Conservation (phyloP, 1,140 invertebrate species). For the Eufriesea mexicana region DNA sequence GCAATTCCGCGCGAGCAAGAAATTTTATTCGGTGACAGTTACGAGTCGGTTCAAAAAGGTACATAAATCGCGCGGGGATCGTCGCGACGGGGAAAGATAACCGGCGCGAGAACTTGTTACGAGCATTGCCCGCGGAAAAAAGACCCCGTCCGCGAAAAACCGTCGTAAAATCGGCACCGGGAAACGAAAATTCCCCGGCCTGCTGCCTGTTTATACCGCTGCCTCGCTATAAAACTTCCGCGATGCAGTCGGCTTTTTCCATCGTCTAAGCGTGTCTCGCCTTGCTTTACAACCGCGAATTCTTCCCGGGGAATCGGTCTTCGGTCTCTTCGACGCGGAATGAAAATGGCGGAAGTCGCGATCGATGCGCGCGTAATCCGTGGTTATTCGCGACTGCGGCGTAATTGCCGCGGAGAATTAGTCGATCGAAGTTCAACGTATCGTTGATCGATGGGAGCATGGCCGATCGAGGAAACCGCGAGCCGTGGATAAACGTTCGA, state of each 20-base stretch:
- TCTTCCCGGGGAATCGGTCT: neutral
- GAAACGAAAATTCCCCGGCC: conserved; percentile 12
- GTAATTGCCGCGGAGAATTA: neutral
- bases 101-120: conserved; percentile 23
- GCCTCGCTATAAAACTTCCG: neutral
- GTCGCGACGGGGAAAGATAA: conserved; percentile 4
- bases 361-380: neutral
- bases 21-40: conserved; percentile 37
- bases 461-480: neutral
- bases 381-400: neutral
- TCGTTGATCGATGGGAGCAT: neutral
- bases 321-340: neutral
- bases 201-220: neutral
- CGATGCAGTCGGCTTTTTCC: neutral
- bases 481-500: neutral
- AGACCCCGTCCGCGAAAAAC: neutral
- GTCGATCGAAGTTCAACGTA: neutral
- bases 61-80: conserved; percentile 1
- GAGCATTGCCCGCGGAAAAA: neutral
- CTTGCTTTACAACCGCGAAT: neutral
- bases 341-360: neutral
- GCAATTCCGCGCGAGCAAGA: neutral
- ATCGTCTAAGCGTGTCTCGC: too few relatives aligned
- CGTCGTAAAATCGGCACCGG: conserved; percentile 20
- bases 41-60: conserved; percentile 8